phyloP scores from a whole-genome alignment of 2,113 vertebrate species.

The Lutjanus erythropterus region DNA sequence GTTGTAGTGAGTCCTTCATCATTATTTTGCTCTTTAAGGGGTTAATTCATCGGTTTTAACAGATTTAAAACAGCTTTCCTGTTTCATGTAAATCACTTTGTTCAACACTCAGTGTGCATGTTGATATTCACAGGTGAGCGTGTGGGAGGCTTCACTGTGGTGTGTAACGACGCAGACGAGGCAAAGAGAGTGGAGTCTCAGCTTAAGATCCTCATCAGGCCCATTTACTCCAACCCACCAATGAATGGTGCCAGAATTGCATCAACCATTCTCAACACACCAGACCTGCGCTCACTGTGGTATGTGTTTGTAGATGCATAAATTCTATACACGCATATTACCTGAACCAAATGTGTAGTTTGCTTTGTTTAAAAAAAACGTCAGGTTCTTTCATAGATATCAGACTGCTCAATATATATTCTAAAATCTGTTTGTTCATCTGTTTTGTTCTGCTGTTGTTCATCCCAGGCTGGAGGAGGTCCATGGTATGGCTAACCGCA shows the following conservation, averaged over 20 bases:
- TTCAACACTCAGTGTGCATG: neutral
- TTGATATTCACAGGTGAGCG: slow-evolving; percentile 90
- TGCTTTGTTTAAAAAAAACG: neutral
- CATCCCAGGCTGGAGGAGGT: slow-evolving; percentile 91
- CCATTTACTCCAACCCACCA: slow-evolving; percentile 98
- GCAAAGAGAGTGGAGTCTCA: slow-evolving; percentile 97
- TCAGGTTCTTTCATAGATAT: neutral
- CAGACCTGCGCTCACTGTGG: slow-evolving; percentile 94
- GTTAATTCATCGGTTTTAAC: neutral
- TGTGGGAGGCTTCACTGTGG: slow-evolving; percentile 93
- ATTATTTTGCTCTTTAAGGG: too few relatives aligned
- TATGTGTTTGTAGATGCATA: slow-evolving; percentile 68
- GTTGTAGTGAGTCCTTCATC: too few relatives aligned
- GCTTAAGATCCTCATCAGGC: slow-evolving; percentile 97
- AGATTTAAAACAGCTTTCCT: neutral
- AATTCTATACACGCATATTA: neutral
- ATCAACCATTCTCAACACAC: slow-evolving; percentile 90
- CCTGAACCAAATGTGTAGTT: neutral
- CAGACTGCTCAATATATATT: neutral
- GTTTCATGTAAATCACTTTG: neutral
- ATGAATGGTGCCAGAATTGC: slow-evolving; percentile 96
- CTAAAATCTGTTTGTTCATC: neutral
- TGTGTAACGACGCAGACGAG: slow-evolving; percentile 93
- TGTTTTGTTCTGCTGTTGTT: neutral
- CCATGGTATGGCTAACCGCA: slow-evolving; percentile 95